Conservation (phyloP, 2,113 vertebrate species). For the Phaethornis superciliosus region DNA sequence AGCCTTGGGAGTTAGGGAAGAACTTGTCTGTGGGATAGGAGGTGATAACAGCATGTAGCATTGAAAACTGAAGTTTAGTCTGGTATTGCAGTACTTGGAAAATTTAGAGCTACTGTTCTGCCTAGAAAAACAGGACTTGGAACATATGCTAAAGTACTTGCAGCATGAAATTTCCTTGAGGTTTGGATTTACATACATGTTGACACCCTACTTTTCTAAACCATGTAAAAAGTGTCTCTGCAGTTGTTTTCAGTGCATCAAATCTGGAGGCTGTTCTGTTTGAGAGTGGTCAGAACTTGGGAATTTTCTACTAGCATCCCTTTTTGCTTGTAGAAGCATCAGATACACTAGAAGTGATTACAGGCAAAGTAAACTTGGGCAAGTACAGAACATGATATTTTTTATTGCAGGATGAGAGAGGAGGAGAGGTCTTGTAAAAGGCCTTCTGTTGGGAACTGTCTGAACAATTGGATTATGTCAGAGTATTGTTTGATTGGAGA, state of each 20-base stretch:
- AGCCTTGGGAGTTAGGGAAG: too few relatives aligned
- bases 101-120: not conserved
- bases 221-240: not conserved
- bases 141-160: too few relatives aligned
- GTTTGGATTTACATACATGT: not conserved
- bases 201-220: accelerated
- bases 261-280: not conserved
- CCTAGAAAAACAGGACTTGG: not conserved
- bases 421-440: not conserved
- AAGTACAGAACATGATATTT: not conserved
- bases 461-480: constrained; percentile 1
- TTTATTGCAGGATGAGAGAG: not conserved
- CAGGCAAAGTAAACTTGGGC: not conserved
- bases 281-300: not conserved
- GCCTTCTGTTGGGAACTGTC: not conserved
- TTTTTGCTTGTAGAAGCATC: not conserved
- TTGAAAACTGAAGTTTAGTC: not conserved
- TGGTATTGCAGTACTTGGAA: not conserved
- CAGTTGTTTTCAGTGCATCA: not conserved
- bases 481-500: not conserved
- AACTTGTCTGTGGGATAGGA: accelerated
- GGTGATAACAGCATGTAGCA: accelerated
- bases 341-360: accelerated
- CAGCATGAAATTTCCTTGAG: not conserved
- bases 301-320: not conserved